A percentile compares a stretch with the other conserved stretches of the same genome.
Evolutionary conservation across 2,113 vertebrate species (phyloP).

Genomic region (Colaptes auratus): DNA sequence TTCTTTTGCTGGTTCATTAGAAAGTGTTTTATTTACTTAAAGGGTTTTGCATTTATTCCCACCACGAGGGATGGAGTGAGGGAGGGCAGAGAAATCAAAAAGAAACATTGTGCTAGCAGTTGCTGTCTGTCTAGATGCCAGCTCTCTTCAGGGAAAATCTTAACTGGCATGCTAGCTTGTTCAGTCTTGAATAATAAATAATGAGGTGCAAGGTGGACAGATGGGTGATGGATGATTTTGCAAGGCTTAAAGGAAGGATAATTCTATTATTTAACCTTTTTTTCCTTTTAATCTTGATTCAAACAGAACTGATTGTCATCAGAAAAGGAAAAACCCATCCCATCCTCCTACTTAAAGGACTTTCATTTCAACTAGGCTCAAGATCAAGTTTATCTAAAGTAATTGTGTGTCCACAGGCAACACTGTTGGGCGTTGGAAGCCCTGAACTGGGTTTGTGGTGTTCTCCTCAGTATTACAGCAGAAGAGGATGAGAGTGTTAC

Average conservation of each 20-base stretch:
- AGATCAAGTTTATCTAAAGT: background rate
- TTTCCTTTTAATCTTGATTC: background rate
- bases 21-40: conserved; percentile 46
- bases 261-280: background rate
- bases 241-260: conserved; percentile 12
- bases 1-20: conserved; percentile 33
- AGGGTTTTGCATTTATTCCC: conserved; percentile 45
- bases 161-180: conserved; percentile 49
- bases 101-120: conserved; percentile 41
- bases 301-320: background rate
- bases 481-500: background rate
- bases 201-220: conserved; percentile 63
- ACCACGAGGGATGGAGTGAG: background rate
- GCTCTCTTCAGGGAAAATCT: conserved; percentile 52
- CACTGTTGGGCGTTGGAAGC: background rate
- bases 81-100: conserved; percentile 35
- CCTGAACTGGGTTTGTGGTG: background rate
- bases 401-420: background rate
- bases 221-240: conserved; percentile 60
- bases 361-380: background rate
- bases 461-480: background rate
- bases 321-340: background rate
- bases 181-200: conserved; percentile 67
- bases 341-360: background rate
- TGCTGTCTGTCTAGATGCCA: conserved; percentile 52